phyloP scores from a whole-genome alignment of 2,888 invertebrate genomes.

The Lasioglossum calceatum region DNA sequence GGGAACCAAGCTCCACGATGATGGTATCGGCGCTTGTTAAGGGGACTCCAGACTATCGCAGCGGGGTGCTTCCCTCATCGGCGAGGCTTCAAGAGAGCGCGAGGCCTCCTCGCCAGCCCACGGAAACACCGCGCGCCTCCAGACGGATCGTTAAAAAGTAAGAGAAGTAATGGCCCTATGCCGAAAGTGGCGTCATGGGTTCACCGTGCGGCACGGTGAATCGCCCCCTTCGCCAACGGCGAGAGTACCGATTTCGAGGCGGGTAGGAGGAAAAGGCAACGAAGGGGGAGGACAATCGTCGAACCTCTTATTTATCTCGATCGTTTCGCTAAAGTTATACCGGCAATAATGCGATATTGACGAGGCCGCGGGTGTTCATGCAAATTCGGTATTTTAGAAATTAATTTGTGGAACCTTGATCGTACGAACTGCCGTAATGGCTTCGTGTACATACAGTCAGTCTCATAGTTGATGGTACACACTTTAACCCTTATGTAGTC shows the following conservation, averaged over 20 bases:
- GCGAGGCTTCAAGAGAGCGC: slow-evolving; percentile 68
- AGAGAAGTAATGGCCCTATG: slow-evolving; percentile 72
- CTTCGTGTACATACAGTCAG: neutral
- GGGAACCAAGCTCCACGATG: slow-evolving; percentile 63
- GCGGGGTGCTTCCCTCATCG: slow-evolving; percentile 76
- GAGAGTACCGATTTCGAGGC: slow-evolving; percentile 48
- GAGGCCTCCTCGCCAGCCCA: slow-evolving; percentile 51
- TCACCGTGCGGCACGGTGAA: slow-evolving; percentile 35
- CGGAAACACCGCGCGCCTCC: slow-evolving; percentile 73
- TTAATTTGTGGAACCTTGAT: neutral
- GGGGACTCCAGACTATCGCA: slow-evolving; percentile 75
- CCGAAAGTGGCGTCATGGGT: slow-evolving; percentile 69
- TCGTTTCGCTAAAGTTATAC: slow-evolving; percentile 18
- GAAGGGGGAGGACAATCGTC: slow-evolving; percentile 15
- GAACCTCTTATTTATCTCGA: slow-evolving; percentile 39
- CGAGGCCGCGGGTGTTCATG: slow-evolving; percentile 8
- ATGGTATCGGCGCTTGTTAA: slow-evolving; percentile 79
- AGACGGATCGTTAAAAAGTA: slow-evolving; percentile 78
- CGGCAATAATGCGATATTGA: neutral
- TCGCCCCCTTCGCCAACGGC: slow-evolving; percentile 23
- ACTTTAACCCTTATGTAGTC: too few relatives aligned
- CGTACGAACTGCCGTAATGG: neutral
- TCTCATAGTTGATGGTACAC: too few relatives aligned
- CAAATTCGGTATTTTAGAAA: neutral
- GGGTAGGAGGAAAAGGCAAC: slow-evolving; percentile 21